Conservation (phyloP, 1,140 invertebrate genomes). For the Aphaenogaster ashmeadi region DNA sequence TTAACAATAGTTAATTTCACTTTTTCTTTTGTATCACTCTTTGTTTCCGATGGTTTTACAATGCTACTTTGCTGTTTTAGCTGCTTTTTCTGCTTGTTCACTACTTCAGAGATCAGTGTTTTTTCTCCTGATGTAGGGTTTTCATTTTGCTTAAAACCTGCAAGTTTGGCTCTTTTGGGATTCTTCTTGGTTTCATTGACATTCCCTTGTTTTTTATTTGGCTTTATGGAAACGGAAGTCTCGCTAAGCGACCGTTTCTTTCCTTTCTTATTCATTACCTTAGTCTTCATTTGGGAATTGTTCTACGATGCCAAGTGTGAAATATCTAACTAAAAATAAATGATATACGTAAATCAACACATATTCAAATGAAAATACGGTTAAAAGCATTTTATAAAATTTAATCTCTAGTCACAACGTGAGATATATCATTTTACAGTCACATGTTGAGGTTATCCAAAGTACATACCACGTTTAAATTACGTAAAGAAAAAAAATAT, state of each 20-base stretch:
- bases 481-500: not conserved
- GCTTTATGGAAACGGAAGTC: not conserved
- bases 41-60: not conserved
- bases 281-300: conserved; percentile 39
- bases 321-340: not conserved
- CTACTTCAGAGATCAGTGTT: not conserved
- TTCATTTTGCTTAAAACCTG: conserved; percentile 48
- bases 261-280: conserved; percentile 44
- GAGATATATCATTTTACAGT: not conserved
- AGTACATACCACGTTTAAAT: not conserved
- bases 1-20: not conserved
- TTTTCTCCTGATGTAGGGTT: not conserved
- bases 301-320: not conserved
- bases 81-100: conserved; percentile 17
- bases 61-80: conserved; percentile 8
- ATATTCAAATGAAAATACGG: not conserved
- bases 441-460: not conserved
- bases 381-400: not conserved
- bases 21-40: not conserved
- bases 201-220: not conserved
- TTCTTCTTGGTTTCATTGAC: conserved; percentile 3
- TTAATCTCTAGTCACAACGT: not conserved
- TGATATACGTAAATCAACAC: not conserved
- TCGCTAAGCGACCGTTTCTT: conserved; percentile 68
- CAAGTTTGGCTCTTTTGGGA: conserved; percentile 32